These are phyloP conservation scores for Malacosoma neustria DNA, from an alignment of 2,888 invertebrate genomes.

Conservation along the genomic window DNA sequence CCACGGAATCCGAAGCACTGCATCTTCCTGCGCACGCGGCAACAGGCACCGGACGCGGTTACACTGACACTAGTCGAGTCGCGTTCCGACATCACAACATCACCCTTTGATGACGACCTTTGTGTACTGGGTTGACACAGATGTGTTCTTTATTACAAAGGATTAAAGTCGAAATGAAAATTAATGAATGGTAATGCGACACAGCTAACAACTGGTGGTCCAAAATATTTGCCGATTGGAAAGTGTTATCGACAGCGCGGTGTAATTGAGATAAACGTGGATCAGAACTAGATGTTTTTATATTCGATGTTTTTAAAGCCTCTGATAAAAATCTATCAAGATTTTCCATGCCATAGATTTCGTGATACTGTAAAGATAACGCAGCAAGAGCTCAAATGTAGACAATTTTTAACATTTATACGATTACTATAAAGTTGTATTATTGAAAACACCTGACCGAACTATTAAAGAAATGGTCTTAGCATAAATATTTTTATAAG, in stretches of 20 bases:
- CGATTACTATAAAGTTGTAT: too few species aligned
- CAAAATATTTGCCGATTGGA: conserved; percentile 33
- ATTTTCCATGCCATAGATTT: conserved; percentile 3
- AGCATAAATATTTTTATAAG: not conserved
- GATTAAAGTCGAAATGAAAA: conserved; percentile 22
- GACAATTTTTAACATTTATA: too few species aligned
- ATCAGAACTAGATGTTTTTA: conserved; percentile 32
- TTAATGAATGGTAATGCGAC: conserved; percentile 26
- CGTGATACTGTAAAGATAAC: too few species aligned
- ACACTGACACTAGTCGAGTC: conserved; percentile 53
- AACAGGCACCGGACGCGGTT: conserved; percentile 47
- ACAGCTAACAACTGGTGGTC: conserved; percentile 35
- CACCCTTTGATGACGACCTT: conserved; percentile 46
- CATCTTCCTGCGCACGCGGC: conserved; percentile 64
- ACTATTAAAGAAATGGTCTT: not conserved
- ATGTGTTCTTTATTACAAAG: conserved; percentile 22
- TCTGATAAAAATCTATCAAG: not conserved
- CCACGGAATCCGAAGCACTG: conserved; percentile 68
- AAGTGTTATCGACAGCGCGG: conserved; percentile 39
- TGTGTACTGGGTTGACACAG: conserved; percentile 33
- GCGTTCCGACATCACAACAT: conserved; percentile 50
- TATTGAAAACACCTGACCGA: too few species aligned
- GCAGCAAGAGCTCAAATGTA: too few species aligned
- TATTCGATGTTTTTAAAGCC: conserved; percentile 4
- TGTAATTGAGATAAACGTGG: conserved; percentile 19